Conservation (phyloP, 2,888 invertebrate species). For the Saturnia japonica region DNA sequence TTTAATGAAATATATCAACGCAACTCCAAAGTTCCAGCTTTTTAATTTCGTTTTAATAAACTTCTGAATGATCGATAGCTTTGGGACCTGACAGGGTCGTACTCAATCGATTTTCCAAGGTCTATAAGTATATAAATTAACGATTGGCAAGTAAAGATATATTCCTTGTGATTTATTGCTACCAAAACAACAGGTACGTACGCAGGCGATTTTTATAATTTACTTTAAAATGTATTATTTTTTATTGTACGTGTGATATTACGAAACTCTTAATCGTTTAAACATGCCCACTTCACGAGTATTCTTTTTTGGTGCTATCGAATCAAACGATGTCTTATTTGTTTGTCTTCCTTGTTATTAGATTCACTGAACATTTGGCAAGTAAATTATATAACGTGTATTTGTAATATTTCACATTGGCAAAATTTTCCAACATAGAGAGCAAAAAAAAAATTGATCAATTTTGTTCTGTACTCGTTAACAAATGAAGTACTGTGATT, state of each 20-base stretch:
- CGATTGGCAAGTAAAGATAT: slow-evolving; percentile 4
- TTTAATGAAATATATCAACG: background rate
- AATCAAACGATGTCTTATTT: too few relatives aligned
- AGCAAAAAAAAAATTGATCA: too few relatives aligned
- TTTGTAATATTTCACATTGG: too few relatives aligned
- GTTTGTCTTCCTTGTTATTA: too few relatives aligned
- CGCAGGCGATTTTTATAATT: background rate
- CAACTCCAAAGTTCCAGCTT: background rate
- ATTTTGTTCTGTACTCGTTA: too few relatives aligned
- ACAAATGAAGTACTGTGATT: too few relatives aligned
- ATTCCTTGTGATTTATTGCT: background rate
- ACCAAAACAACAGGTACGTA: background rate
- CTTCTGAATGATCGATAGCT: slow-evolving; percentile 10
- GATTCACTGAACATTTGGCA: too few relatives aligned
- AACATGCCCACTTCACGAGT: too few relatives aligned
- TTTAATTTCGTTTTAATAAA: background rate
- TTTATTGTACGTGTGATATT: background rate
- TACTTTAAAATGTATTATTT: background rate
- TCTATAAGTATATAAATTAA: slow-evolving; percentile 3
- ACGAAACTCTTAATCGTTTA: too few relatives aligned
- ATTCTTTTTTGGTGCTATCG: too few relatives aligned
- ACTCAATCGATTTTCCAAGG: background rate
- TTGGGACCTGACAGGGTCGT: slow-evolving; percentile 8
- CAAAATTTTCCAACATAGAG: too few relatives aligned
- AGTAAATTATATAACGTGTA: too few relatives aligned